Evolutionary conservation across 2,888 invertebrate genomes (phyloP).

Genomic region (Andrena praecox): DNA sequence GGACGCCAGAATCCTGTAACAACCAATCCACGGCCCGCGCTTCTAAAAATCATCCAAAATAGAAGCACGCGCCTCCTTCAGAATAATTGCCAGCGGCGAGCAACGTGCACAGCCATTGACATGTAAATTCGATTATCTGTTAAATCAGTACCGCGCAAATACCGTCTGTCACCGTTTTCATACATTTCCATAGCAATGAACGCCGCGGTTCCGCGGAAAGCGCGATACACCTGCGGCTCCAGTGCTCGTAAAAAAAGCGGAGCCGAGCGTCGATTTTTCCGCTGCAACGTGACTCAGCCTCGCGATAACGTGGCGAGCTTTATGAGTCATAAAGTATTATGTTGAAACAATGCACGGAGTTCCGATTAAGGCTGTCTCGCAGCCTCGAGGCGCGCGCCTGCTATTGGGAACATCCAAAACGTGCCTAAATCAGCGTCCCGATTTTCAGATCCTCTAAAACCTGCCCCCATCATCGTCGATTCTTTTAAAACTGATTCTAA

Average conservation of each 20-base stretch:
- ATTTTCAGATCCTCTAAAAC: neutral
- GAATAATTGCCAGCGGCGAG: neutral
- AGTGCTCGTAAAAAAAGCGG: constrained; percentile 2
- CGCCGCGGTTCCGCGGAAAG: constrained; percentile 6
- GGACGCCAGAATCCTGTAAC: too few relatives aligned
- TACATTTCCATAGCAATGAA: constrained; percentile 10
- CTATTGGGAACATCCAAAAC: neutral
- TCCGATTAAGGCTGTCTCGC: neutral
- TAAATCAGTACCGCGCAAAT: neutral
- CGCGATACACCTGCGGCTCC: neutral
- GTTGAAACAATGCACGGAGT: constrained; percentile 25
- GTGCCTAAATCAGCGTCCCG: neutral
- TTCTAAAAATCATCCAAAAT: too few relatives aligned
- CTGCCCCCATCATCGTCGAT: too few relatives aligned
- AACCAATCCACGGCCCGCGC: too few relatives aligned
- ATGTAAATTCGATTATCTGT: neutral
- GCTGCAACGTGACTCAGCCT: constrained; percentile 36
- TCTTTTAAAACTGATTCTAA: too few relatives aligned
- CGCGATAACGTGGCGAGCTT: constrained; percentile 23
- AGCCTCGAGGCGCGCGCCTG: neutral
- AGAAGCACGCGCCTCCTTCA: too few relatives aligned
- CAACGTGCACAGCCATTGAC: neutral
- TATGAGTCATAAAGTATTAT: constrained; percentile 40
- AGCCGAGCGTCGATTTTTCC: constrained; percentile 32
- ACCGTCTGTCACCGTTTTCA: neutral